phyloP scores from a whole-genome alignment of 2,797 vertebrate genomes.

The Hippoglossus hippoglossus region DNA sequence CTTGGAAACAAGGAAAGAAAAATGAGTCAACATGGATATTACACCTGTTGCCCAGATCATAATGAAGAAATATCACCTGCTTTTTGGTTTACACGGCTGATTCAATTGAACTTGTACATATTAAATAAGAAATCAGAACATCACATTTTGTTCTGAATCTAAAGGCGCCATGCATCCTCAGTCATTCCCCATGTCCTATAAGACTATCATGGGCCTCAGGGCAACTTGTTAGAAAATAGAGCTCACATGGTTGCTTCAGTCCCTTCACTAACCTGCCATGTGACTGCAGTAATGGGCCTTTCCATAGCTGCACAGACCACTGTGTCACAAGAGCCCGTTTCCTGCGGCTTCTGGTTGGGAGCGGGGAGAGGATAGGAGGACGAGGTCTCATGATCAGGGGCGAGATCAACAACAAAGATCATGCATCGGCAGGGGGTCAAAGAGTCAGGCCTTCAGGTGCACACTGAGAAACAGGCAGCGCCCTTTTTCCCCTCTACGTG shows the following conservation, averaged over 20 bases:
- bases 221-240: conserved; percentile 78
- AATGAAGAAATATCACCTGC: background rate
- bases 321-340: conserved; percentile 80
- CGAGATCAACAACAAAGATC: conserved; percentile 48
- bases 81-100: background rate
- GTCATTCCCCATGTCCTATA: conserved; percentile 44
- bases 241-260: conserved; percentile 81
- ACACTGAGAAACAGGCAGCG: conserved; percentile 12
- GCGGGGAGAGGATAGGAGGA: conserved; percentile 55
- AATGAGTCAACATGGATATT: background rate
- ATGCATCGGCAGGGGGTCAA: conserved; percentile 38
- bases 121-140: background rate
- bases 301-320: conserved; percentile 67
- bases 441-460: conserved; percentile 74
- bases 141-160: background rate
- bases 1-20: background rate
- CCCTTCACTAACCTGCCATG: conserved; percentile 80
- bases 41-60: conserved; percentile 24
- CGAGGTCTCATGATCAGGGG: conserved; percentile 71
- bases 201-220: conserved; percentile 50
- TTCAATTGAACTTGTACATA: background rate
- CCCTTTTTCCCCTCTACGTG: conserved; percentile 4
- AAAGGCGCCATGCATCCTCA: background rate
- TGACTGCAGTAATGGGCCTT: conserved; percentile 83
- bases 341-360: conserved; percentile 64